Evolutionary conservation across 2,888 invertebrate genomes (phyloP), one percentile per base, ranked within the genome.

Genomic region (Brachyptera putata): DNA sequence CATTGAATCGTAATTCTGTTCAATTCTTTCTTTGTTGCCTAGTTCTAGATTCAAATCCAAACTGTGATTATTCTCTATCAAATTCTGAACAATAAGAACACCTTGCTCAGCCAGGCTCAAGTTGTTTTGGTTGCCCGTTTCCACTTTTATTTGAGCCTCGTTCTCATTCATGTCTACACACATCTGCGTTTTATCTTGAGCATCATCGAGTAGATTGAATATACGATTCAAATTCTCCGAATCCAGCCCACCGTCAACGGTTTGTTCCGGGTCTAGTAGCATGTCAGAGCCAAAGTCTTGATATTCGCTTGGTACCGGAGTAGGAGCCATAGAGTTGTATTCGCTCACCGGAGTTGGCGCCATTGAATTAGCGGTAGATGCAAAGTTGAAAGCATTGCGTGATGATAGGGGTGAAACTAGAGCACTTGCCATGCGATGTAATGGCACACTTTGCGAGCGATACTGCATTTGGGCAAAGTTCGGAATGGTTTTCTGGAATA

Each of bases 391-490:
- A 68, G 9, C 68, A 61, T 30, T 69, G 69, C 25, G 71, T 14
- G 70, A 70, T 22, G 69, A 67, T 50, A 76, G 76, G 16, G 79
- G 68, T 0, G 74, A 73, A 13, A 74, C 74, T 65, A 74, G 71
- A 3, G 76, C 68, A n/a, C n/a, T n/a, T 13, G 67, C 71, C 71
- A 81, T 83, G 63, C 81, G 80, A 68, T 84, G 84, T 18, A 88
- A 73, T 0, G 91, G 91, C 53, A 90, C 91, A 13, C 91, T 91
- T 68, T 90, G 91, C 5, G 91, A 91, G 57, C 91, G 79, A 63
- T 71, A 74, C 24, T 65, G 61, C 58, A 66, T 69, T 65, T 49
- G 68, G 62, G 59, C 68, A 58, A 56, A 57, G 18, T 56, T 57
- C 13, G 60, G 37, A 21, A 62, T 37, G 39, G n/a, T 37, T 13